A percentile compares a stretch with the other conserved stretches of the same genome.
Evolutionary conservation across 2,888 invertebrate genomes (phyloP).

Genomic region (Parthenolecanium corni): DNA sequence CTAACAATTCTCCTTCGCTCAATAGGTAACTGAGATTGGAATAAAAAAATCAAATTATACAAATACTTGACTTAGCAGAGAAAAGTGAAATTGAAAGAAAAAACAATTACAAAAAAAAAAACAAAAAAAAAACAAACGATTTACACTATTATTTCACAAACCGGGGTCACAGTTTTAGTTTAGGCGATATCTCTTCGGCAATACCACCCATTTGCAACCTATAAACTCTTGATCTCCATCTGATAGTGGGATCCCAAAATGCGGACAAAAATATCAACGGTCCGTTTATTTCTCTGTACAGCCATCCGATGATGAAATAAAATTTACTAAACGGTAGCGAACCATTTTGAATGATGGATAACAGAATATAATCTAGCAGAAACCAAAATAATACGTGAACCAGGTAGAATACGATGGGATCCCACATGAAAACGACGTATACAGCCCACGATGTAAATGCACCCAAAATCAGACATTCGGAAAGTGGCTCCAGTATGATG

Average conservation of each 20-base stretch:
- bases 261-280: constrained; percentile 81
- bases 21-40: no score
- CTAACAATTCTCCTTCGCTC: no score
- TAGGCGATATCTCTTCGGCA: constrained; percentile 48
- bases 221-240: constrained; percentile 86
- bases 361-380: constrained; percentile 84
- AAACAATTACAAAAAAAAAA: no score
- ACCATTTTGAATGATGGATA: constrained; percentile 81
- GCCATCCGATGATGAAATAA: constrained; percentile 89
- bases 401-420: constrained; percentile 81
- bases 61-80: no score
- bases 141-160: no score
- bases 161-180: constrained; percentile 3
- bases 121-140: no score
- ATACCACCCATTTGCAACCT: constrained; percentile 90
- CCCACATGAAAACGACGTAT: constrained; percentile 63
- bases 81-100: no score
- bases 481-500: constrained; percentile 82
- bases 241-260: constrained; percentile 66
- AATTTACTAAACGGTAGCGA: constrained; percentile 87
- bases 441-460: constrained; percentile 81
- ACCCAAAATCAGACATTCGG: constrained; percentile 88
- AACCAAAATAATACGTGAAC: constrained; percentile 92
- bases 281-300: constrained; percentile 81
- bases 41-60: no score